These are phyloP conservation scores for Oryzias celebensis DNA, from an alignment of 2,113 vertebrate genomes.

Conservation along the genomic window DNA sequence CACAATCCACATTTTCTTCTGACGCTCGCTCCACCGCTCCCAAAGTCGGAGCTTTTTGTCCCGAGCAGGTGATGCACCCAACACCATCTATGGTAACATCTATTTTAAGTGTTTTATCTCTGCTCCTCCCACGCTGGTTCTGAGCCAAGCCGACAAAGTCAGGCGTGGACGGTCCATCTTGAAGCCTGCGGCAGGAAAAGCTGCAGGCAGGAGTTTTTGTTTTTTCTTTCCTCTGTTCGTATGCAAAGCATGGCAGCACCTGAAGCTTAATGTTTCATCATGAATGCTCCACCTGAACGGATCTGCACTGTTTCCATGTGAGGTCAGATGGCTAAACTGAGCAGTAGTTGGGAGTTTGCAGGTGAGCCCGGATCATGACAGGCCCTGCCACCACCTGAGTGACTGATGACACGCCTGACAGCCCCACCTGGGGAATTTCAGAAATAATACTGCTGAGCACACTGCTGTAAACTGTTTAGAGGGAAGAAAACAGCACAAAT, in stretches of 20 bases:
- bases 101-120: slow-evolving; percentile 66
- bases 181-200: background rate
- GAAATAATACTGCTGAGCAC: no score
- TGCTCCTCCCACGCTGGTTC: slow-evolving; percentile 1
- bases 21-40: slow-evolving; percentile 40
- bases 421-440: no score
- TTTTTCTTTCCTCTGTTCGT: slow-evolving; percentile 12
- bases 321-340: slow-evolving; percentile 20
- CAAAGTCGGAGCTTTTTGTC: slow-evolving; percentile 53
- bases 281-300: background rate
- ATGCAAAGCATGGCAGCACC: slow-evolving; percentile 36
- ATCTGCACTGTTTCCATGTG: background rate
- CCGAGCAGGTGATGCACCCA: slow-evolving; percentile 58
- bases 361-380: slow-evolving; percentile 17
- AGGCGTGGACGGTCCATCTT: slow-evolving; percentile 19
- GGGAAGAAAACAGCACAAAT: background rate
- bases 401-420: background rate
- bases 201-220: slow-evolving; percentile 21
- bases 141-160: slow-evolving; percentile 1
- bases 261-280: slow-evolving; percentile 17
- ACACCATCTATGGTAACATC: slow-evolving; percentile 57
- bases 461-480: no score
- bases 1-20: slow-evolving; percentile 1
- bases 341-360: slow-evolving; percentile 17
- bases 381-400: slow-evolving; percentile 7